Base-by-base conservation (phyloP, 2,113 vertebrate species). In the Equus przewalskii region DNA sequence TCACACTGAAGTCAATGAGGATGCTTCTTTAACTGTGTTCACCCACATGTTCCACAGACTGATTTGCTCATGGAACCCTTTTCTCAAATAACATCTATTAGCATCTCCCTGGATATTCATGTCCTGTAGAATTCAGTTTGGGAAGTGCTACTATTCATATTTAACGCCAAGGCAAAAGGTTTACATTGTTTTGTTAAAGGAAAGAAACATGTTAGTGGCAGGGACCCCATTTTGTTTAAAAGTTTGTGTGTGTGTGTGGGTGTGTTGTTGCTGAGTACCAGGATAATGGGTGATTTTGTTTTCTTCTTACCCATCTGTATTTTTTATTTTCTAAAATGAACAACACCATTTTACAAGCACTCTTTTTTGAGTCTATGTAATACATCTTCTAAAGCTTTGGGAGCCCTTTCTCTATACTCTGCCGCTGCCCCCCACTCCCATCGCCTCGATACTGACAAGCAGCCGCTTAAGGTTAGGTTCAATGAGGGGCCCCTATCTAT, bases 251-350 rank as follows among this genome's bases (percentile, higher is more conserved):
- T 10, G 8, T 18, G 49, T 15, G 13, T 56, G 14, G 58, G 33
- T 15, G 24, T 44, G 1, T 67, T 76, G 26, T 54, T 82, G 87
- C 30, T 94, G 70, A 83, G 69, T 36, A 49, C 62, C 78, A 33
- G 56, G 36, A 83, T 75, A 93, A 73, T 58, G 19, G 3, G 36
- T 84, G 22, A 16, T 93, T 86, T 82, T 80, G 18, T 96, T 79
- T 69, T 64, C 73, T 85, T 86, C 70, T 84, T 89, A 83, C 2
- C 26, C 33, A 11, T 69, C 33, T 73, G 2, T 96, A 72, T 60
- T 85, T 83, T 78, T 33, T 49, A 41, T 82, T 93, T 94, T 91
- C 83, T 64, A 87, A 89, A 83, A 67, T 62, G 41, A 94, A 73
- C 83, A 67, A 88, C 95, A 73, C 62, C 46, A 30, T 69, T 96